Evolutionary conservation across 2,888 invertebrate genomes (phyloP), one percentile per base, ranked within the genome.

Genomic region (Coelinius sp.): DNA sequence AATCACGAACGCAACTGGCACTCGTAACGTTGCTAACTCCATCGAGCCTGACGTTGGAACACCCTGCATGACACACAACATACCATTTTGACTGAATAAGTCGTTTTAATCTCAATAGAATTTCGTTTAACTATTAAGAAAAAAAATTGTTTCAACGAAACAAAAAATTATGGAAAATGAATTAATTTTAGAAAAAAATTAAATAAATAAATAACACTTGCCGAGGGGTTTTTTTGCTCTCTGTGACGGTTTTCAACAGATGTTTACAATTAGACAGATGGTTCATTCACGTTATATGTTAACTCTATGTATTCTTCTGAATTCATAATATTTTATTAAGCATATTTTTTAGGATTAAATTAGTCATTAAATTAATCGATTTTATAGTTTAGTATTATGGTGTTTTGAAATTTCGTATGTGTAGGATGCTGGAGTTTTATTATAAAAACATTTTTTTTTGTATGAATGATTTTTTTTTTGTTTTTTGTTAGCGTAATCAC

Each of bases 401-500:
- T 53, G 27, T 46, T 44, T 56, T 75, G 62, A 38, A 64, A 35
- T 44, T 70, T 73, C 59, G 56, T 52, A 71, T 65, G 49, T 35
- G 27, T 73, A 38, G 8, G 17, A 12, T 63, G 53, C 56, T 68
- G 75, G 65, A 71, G n/a, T n/a, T 73, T 76, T 73, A 76, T 78
- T 79, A 78, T 78, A 78, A 79, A 78, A 75, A 80, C 77, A 80
- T 80, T 77, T 76, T 78, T 76, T 78, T 79, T 75, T 78, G 78
- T 73, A 79, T 80, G 80, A 77, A 80, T 79, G 79, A 78, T 82
- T 81, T 53, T 68, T 27, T 62, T 81, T 71, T 81, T 80, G 78
- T 75, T 81, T 82, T 81, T 80, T 83, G 79, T 82, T 80, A 86
- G 86, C 84, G 84, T 87, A 87, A 87, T 87, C 86, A 90, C 90